Percentiles rank a stretch among this genome's conserved stretches.
Conservation (phyloP, 2,113 vertebrate species). For the Atherinomorus stipes region DNA sequence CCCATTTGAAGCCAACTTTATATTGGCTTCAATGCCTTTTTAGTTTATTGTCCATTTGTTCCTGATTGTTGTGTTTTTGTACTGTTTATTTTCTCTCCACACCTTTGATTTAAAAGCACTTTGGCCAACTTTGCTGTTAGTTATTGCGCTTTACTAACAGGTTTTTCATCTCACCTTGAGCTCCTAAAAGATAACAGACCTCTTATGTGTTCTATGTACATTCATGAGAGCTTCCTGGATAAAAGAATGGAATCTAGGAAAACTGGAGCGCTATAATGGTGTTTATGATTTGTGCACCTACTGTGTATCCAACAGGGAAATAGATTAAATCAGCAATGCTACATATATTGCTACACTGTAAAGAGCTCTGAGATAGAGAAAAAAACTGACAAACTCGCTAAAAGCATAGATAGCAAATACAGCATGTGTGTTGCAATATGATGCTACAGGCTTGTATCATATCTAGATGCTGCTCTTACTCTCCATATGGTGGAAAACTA, state of each 20-base stretch:
- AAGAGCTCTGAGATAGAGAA: conserved; percentile 11
- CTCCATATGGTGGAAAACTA: conserved; percentile 27
- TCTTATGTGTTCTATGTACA: neutral
- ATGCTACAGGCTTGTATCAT: conserved; percentile 20
- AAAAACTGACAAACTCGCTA: conserved; percentile 17
- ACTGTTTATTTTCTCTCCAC: too few species aligned
- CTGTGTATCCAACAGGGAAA: neutral
- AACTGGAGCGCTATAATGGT: neutral
- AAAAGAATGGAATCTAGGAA: neutral
- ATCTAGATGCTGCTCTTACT: conserved; percentile 27
- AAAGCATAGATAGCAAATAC: conserved; percentile 17
- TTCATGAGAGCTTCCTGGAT: neutral
- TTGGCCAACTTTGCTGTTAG: too few species aligned
- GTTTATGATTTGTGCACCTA: neutral
- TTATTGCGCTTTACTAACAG: too few species aligned
- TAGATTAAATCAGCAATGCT: neutral
- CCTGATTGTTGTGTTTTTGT: too few species aligned
- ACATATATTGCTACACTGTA: conserved; percentile 3
- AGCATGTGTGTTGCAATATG: conserved; percentile 26
- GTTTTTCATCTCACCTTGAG: too few species aligned
- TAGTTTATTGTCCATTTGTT: too few species aligned
- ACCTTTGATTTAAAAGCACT: too few species aligned
- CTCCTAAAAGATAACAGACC: too few species aligned
- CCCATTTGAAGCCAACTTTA: neutral
- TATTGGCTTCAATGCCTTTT: too few species aligned